Evolutionary conservation across 2,888 invertebrate species (phyloP).

Genomic region (Vanessa cardui): DNA sequence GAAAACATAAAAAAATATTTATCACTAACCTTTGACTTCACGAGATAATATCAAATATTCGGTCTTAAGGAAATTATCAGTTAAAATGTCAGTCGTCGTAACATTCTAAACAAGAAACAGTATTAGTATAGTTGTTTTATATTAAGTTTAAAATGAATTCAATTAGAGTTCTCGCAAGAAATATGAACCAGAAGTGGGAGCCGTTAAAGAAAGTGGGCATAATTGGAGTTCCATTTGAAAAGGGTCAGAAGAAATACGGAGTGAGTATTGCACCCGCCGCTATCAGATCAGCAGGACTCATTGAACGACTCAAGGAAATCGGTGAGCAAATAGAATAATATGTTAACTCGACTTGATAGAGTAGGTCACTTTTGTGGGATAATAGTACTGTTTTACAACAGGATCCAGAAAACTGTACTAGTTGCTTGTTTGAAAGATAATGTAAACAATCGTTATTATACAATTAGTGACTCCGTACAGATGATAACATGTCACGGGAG

Average conservation of each 20-base stretch:
- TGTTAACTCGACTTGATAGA: neutral
- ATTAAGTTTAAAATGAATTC: conserved; percentile 59
- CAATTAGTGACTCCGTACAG: no score
- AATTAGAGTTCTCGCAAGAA: conserved; percentile 61
- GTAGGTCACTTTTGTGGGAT: neutral
- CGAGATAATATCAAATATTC: conserved; percentile 27
- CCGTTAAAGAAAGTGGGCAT: conserved; percentile 84
- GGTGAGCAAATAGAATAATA: conserved; percentile 66
- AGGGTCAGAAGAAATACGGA: conserved; percentile 89
- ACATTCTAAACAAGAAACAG: neutral
- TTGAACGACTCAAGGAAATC: conserved; percentile 83
- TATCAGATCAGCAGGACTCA: conserved; percentile 85
- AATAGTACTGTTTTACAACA: no score
- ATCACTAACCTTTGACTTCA: conserved; percentile 37
- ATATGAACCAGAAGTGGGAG: conserved; percentile 64
- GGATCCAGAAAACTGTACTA: no score
- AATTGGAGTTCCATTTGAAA: conserved; percentile 91
- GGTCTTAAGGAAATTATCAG: conserved; percentile 23
- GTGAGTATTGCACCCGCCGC: conserved; percentile 87
- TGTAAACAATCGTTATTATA: no score
- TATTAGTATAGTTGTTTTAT: conserved; percentile 12
- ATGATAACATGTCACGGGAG: no score
- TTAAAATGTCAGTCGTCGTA: conserved; percentile 17
- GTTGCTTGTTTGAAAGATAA: no score
- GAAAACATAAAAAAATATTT: conserved; percentile 12